Evolutionary conservation across 1,140 invertebrate genomes (phyloP), one percentile per base, ranked within the genome.

Genomic region (Vollenhovia emeryi): DNA sequence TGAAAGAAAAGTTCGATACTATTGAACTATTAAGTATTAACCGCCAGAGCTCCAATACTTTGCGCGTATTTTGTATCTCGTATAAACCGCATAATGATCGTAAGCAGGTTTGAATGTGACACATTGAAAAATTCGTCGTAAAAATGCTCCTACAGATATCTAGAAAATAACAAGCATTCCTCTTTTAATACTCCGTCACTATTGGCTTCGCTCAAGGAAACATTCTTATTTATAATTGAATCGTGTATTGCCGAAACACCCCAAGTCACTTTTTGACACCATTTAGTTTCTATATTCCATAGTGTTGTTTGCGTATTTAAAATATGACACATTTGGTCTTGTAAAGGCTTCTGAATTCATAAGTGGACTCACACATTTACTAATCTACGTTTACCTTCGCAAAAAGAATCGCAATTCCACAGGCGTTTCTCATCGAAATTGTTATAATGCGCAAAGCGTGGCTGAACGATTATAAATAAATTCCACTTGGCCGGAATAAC

Each of bases 1-100:
- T 62, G 52, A 84, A 84, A n/a, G 57, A 33, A 50, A 13, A 76
- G 21, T 11, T 76, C 21, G 43, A 13, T 55, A 33, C 8, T 74
- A 24, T 24, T 2, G 11, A 76, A 76, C 21, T 21, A 50, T 84
- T 76, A 84, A 64, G 62, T 76, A 76, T 84, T 75, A 84, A 76
- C 62, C 13, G 33, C 21, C 13, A 62, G 4, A 11, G 9, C 24
- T 18, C 7, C 8, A 33, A 62, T 57, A n/a, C 4, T n/a, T 18
- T 27, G 33, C 5, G 40, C 13, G 13, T 43, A 40, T 62, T 50
- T 60, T 62, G 33, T 21, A 36, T 71, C 13, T 57, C 30, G 13
- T n/a, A 24, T 66, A 64, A 18, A 4, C 27, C 5, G 7, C 7
- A 21, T 55, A 79, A 80, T 43, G 4, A 71, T 69, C 48, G 18